A percentile compares a stretch with the other conserved stretches of the same genome.
Evolutionary conservation across 2,797 vertebrate genomes (phyloP).

Genomic region (Pangasius djambal): DNA sequence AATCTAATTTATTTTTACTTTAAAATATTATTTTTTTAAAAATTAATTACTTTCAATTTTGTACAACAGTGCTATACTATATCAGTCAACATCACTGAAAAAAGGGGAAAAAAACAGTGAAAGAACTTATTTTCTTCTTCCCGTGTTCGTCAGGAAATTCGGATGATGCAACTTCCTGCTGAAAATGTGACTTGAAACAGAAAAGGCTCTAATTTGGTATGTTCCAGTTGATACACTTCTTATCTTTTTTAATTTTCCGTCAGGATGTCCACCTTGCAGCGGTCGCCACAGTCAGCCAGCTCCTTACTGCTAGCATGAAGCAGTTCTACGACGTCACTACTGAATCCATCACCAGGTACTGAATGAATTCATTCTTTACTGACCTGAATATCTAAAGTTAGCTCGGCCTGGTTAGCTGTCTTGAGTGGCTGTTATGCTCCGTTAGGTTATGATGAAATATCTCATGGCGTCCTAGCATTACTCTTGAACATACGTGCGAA

Average conservation of each 20-base stretch:
- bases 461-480: not conserved
- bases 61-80: not conserved
- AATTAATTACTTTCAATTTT: no score
- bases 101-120: not conserved
- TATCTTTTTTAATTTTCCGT: not conserved
- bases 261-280: slow-evolving; percentile 61
- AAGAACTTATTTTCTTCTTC: not conserved
- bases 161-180: not conserved
- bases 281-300: slow-evolving; percentile 67
- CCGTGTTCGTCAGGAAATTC: not conserved
- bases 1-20: no score
- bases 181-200: not conserved
- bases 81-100: not conserved
- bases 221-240: not conserved
- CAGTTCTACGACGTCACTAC: not conserved
- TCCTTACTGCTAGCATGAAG: slow-evolving; percentile 51
- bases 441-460: not conserved
- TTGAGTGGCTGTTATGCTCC: not conserved
- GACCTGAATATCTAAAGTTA: not conserved
- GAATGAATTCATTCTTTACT: not conserved
- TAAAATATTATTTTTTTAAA: no score
- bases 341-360: slow-evolving; percentile 8
- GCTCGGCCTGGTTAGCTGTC: not conserved
- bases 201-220: not conserved
- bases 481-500: not conserved